A percentile compares a stretch with the other conserved stretches of the same genome.
Conservation (phyloP, 2,797 vertebrate genomes). For the Euphonia xanthogaster region DNA sequence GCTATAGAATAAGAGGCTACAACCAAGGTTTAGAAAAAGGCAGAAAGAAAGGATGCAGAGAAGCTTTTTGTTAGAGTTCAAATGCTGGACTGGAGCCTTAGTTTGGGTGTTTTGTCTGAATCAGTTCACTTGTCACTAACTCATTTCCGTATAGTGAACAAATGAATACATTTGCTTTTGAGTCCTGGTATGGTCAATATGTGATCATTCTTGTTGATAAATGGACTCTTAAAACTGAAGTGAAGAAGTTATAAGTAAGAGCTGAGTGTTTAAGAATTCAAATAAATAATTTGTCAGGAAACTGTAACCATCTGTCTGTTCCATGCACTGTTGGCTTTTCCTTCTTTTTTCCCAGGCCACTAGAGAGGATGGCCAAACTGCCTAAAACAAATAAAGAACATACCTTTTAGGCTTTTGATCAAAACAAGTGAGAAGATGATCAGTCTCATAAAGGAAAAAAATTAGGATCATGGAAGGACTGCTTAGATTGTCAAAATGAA, state of each 20-base stretch:
- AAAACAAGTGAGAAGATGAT: constrained; percentile 1
- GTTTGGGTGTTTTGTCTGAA: constrained; percentile 9
- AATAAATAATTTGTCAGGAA: constrained; percentile 58
- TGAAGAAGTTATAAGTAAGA: constrained; percentile 52
- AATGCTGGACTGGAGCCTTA: background rate
- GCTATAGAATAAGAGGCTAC: background rate
- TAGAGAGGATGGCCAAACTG: background rate
- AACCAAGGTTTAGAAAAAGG: background rate
- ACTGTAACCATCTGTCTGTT: constrained; percentile 51
- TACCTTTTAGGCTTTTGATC: background rate
- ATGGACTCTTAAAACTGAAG: constrained; percentile 46
- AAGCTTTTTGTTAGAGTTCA: background rate
- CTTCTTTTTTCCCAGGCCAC: background rate
- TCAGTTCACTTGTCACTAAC: background rate
- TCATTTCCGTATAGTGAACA: background rate
- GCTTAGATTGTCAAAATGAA: constrained; percentile 19
- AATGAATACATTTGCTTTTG: constrained; percentile 30
- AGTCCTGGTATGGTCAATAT: constrained; percentile 3
- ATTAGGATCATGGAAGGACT: background rate
- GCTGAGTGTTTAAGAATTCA: constrained; percentile 43
- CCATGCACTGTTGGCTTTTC: background rate
- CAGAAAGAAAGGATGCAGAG: background rate
- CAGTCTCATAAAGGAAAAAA: constrained; percentile 3
- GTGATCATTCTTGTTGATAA: constrained; percentile 46
- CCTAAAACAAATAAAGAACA: constrained; percentile 34